A percentile compares a stretch with the other conserved stretches of the same genome.
Evolutionary conservation across 1,140 invertebrate genomes (phyloP).

Genomic region (Ceratina japonica): DNA sequence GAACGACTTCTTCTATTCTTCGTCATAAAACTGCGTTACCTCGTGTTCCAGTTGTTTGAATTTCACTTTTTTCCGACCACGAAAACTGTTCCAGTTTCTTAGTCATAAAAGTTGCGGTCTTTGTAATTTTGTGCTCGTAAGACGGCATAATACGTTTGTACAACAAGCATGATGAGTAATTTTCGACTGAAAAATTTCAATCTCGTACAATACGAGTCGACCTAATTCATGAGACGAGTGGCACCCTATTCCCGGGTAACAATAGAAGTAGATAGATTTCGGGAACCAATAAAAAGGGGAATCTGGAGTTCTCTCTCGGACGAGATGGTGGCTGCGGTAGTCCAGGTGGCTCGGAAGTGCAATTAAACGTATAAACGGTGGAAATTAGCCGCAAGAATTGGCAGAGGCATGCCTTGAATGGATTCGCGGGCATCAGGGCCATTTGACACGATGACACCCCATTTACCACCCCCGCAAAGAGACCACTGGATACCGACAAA

Average conservation of each 20-base stretch:
- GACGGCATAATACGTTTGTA: not conserved
- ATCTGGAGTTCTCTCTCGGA: constrained; percentile 6
- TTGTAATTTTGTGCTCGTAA: not conserved
- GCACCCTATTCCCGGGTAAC: too few relatives aligned
- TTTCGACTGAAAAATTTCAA: too few relatives aligned
- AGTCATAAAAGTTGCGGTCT: not conserved
- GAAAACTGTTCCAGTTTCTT: not conserved
- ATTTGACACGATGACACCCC: constrained; percentile 69
- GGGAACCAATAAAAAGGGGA: constrained; percentile 12
- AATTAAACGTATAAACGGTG: constrained; percentile 67
- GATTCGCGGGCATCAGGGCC: constrained; percentile 59
- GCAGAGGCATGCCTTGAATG: constrained; percentile 49
- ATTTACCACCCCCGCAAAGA: constrained; percentile 66
- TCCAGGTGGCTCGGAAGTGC: constrained; percentile 60
- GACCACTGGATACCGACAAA: constrained; percentile 50
- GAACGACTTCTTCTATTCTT: constrained; percentile 13
- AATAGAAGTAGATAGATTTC: constrained; percentile 7
- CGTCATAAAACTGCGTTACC: constrained; percentile 22
- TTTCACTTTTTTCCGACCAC: not conserved
- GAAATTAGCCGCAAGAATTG: constrained; percentile 67
- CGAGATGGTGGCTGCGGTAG: constrained; percentile 20
- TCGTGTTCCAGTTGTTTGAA: not conserved
- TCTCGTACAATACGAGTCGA: too few relatives aligned
- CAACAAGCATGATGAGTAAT: not conserved
- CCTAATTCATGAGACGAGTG: too few relatives aligned